A percentile compares a stretch with the other conserved stretches of the same genome.
Evolutionary conservation across 2,113 vertebrate species (phyloP).

Genomic region (Alethe diademata): DNA sequence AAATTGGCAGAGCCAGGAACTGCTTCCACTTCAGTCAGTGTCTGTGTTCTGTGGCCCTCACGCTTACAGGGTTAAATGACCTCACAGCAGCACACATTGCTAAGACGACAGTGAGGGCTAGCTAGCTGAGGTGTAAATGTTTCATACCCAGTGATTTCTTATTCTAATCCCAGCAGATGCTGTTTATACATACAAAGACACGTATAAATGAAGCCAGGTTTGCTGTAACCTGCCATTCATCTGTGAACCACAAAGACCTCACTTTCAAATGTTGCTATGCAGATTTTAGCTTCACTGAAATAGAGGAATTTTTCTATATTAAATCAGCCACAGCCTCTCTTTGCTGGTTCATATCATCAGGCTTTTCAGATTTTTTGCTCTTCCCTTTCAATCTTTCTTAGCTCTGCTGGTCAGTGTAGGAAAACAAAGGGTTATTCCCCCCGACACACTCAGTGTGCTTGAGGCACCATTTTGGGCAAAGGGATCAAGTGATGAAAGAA

Average conservation of each 20-base stretch:
- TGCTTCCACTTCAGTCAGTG: neutral
- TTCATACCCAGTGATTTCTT: neutral
- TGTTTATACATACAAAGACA: neutral
- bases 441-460: neutral
- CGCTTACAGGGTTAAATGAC: neutral
- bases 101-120: neutral
- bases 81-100: neutral
- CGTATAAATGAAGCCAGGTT: neutral
- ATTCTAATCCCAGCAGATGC: neutral
- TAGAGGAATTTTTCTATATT: neutral
- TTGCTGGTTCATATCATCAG: neutral
- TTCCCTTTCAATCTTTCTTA: neutral
- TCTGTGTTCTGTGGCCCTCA: neutral
- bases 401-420: neutral
- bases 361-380: neutral
- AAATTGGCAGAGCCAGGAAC: neutral
- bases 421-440: neutral
- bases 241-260: neutral
- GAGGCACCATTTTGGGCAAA: neutral
- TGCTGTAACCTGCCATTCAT: neutral
- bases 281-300: neutral
- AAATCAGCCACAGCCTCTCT: neutral
- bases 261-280: neutral
- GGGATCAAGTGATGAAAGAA: neutral
- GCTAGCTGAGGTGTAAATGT: neutral